Conservation (phyloP, 2,113 vertebrate genomes). For the Poicephalus gulielmi region DNA sequence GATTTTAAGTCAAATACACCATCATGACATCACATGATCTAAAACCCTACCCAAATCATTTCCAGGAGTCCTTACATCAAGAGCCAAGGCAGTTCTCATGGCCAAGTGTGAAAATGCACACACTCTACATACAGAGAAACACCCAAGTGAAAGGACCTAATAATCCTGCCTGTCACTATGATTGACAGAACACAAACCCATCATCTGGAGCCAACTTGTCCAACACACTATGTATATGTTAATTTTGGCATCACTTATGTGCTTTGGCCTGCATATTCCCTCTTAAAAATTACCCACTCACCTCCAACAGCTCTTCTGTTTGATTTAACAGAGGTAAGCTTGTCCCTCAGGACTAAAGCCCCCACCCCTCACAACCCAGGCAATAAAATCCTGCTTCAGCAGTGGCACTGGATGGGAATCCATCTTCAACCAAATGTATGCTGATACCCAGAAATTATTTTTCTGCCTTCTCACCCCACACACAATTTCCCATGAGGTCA, state of each 20-base stretch:
- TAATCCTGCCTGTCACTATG: background rate
- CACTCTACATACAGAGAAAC: background rate
- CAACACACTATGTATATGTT: fast-evolving
- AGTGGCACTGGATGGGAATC: fast-evolving
- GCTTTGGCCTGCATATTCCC: fast-evolving
- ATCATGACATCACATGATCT: background rate
- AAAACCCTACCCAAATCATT: background rate
- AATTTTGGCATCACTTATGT: background rate
- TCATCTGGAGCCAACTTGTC: background rate
- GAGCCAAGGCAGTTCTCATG: background rate
- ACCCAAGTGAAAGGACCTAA: background rate
- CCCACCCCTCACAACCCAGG: background rate
- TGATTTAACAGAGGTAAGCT: background rate
- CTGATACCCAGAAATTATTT: background rate
- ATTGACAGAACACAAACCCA: background rate
- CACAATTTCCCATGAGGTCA: background rate
- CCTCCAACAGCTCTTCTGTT: background rate
- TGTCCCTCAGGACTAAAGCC: background rate
- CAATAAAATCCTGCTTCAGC: background rate
- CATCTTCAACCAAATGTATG: background rate
- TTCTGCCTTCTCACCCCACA: background rate
- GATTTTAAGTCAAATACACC: background rate
- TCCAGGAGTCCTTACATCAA: background rate
- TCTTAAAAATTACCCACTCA: background rate
- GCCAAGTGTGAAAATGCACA: background rate